Evolutionary conservation across 1,140 invertebrate species (phyloP).

Genomic region (Lithobius niger): DNA sequence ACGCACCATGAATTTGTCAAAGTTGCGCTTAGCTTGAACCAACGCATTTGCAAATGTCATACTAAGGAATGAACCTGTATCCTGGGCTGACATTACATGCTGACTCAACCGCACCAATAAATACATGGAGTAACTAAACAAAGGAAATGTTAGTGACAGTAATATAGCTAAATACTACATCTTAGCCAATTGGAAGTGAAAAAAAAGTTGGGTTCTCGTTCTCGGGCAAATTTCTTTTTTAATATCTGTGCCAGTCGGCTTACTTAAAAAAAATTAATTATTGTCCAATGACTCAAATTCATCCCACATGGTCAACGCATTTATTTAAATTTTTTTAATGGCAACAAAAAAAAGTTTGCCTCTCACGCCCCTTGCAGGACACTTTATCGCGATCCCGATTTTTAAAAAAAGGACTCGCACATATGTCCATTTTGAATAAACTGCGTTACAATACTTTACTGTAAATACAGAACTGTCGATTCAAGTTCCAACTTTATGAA

Average conservation of each 20-base stretch:
- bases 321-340: no score
- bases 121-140: constrained; percentile 73
- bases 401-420: no score
- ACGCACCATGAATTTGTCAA: constrained; percentile 75
- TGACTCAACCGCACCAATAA: constrained; percentile 75
- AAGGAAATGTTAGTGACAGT: constrained; percentile 6
- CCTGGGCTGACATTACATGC: constrained; percentile 79
- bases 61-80: constrained; percentile 78
- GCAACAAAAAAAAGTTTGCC: no score
- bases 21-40: constrained; percentile 85
- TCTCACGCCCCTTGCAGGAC: no score
- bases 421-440: no score
- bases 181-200: constrained; percentile 8
- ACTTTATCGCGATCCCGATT: no score
- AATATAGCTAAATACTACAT: constrained; percentile 1
- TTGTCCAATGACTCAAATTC: no score
- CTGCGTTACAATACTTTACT: no score
- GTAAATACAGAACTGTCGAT: no score
- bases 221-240: no score
- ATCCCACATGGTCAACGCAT: no score
- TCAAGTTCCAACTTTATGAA: no score
- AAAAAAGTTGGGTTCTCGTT: background rate
- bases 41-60: constrained; percentile 76
- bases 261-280: constrained; percentile 20
- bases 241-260: background rate